Evolutionary conservation across 64 coral and sea anemone genomes (phyloP), one percentile per base, ranked within the genome.

Genomic region (Hydrozoanthus tunicans): DNA sequence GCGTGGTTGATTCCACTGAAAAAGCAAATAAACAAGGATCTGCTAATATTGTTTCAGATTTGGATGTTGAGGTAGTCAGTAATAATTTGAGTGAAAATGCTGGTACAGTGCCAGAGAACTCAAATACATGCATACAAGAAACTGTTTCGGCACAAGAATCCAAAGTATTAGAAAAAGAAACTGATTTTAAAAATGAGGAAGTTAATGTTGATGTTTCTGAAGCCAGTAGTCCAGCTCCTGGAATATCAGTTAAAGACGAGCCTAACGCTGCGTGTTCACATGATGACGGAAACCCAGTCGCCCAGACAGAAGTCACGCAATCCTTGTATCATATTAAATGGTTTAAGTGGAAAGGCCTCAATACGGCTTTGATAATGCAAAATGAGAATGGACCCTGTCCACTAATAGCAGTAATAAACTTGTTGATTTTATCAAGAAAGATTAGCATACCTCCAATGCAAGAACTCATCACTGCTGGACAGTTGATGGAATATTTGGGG

Each of bases 371-470:
- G 7, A 95, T 99, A 54, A 96, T 94, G 55, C 97, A 99, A 57
- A 99, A 99, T 93, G 97, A 99, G 64, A 99, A 99, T 63, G 97
- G 97, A 6, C 97, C 97, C 9, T 99, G 97, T 70, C 97, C 97
- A 32, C 82, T 99, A 9, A 77, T 99, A 27, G 97, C 97, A 9
- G 90, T 99, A 85, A 93, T 99, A 6, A 99, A 99, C 92, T 80
- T 95, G 58, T 70, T 99, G 59, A 77, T 99, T 67, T 77, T 99
- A 75, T 90, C 93, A 73, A 89, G 97, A 92, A 86, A 81, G 12
- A 90, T 99, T 78, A 93, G 70, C 20, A 91, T 99, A 86, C 94
- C 97, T 7, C 72, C 94, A 7, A 89, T 92, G 68, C 97, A 99
- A 64, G 94, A 95, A 62, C 92, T 94, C 13, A 78, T 99, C 17